A percentile compares a stretch with the other conserved stretches of the same genome.
Evolutionary conservation across 2,888 invertebrate genomes (phyloP).

Genomic region (Clistopyga incitator): DNA sequence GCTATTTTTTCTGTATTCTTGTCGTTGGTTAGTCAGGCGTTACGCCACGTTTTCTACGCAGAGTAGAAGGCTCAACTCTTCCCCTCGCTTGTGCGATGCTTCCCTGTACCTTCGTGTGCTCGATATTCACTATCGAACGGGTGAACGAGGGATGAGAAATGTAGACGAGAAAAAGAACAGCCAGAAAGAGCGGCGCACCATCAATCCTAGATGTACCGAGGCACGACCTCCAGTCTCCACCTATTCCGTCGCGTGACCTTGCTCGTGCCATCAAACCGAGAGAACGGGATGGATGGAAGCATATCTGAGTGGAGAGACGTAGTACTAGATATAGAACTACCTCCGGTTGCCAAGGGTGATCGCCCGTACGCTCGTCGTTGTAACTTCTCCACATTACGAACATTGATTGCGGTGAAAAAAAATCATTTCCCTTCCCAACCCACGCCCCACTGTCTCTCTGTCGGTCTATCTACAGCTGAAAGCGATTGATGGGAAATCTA

Average conservation of each 20-base stretch:
- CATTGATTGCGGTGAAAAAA: constrained; percentile 24
- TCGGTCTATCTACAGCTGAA: not conserved
- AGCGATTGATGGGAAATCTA: constrained; percentile 6
- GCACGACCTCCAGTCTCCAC: constrained; percentile 18
- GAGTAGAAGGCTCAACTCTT: not conserved
- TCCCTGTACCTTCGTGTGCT: not conserved
- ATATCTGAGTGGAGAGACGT: constrained; percentile 6
- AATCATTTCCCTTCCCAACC: not conserved
- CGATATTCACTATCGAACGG: constrained; percentile 17
- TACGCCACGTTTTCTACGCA: not conserved
- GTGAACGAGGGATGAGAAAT: not conserved
- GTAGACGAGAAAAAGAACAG: not conserved
- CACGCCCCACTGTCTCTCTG: not conserved
- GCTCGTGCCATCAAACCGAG: not conserved
- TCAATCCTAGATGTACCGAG: constrained; percentile 8
- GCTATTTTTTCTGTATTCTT: not conserved
- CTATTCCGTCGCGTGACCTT: constrained; percentile 23
- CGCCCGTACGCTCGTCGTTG: constrained; percentile 1
- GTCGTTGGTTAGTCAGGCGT: not conserved
- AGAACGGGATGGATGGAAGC: not conserved
- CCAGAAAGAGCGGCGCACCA: not conserved
- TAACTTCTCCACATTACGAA: not conserved
- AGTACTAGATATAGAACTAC: constrained; percentile 29
- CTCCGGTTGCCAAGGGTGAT: constrained; percentile 43
- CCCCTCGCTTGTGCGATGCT: not conserved